Conservation (phyloP, 2,888 invertebrate genomes). For the Leucozona laternaria region DNA sequence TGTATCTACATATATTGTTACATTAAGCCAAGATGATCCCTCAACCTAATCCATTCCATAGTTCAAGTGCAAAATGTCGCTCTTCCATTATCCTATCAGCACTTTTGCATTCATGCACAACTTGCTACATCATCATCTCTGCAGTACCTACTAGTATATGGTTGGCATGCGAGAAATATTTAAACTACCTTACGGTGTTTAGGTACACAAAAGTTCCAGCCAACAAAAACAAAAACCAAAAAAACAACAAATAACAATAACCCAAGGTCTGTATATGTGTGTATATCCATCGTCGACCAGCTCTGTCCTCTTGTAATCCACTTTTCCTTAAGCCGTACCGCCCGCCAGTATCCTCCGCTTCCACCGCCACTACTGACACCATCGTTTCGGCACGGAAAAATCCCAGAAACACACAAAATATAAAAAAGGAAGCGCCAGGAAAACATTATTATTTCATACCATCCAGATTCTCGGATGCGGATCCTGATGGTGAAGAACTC, state of each 20-base stretch:
- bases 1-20: conserved; percentile 19
- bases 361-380: conserved; percentile 42
- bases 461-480: conserved; percentile 49
- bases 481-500: conserved; percentile 26
- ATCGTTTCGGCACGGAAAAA: neutral
- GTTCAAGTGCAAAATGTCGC: conserved; percentile 70
- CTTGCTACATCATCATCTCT: conserved; percentile 24
- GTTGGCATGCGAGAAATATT: conserved; percentile 38
- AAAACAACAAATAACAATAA: conserved; percentile 17
- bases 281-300: conserved; percentile 27
- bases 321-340: conserved; percentile 60
- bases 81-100: conserved; percentile 61
- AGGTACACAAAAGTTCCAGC: conserved; percentile 16
- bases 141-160: neutral
- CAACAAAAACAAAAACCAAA: neutral
- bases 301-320: conserved; percentile 71
- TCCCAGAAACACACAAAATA: conserved; percentile 37
- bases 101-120: conserved; percentile 66
- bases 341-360: neutral
- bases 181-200: conserved; percentile 42
- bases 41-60: conserved; percentile 44
- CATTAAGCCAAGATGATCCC: conserved; percentile 67
- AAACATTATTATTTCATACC: conserved; percentile 73
- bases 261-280: neutral
- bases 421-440: conserved; percentile 57